phyloP scores from a whole-genome alignment of 2,113 vertebrate genomes.

The Emberiza fucata region DNA sequence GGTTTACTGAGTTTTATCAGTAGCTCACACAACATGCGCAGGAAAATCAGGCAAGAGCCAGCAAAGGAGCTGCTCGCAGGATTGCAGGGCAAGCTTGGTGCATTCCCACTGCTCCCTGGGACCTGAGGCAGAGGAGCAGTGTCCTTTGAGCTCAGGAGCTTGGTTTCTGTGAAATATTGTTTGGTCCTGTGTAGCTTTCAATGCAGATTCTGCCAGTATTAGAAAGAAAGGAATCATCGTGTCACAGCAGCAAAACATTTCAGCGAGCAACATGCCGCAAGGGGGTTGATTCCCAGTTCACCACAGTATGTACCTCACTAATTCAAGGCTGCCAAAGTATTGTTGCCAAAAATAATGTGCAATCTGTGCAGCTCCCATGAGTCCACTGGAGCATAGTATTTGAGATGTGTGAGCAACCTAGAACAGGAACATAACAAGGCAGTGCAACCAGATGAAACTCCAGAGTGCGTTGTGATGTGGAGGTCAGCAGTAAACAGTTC shows the following conservation, averaged over 20 bases:
- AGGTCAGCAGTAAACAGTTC: background rate
- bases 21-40: slow-evolving; percentile 19
- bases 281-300: background rate
- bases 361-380: background rate
- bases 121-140: background rate
- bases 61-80: slow-evolving; percentile 25
- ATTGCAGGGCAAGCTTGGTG: background rate
- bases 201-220: background rate
- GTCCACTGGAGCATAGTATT: background rate
- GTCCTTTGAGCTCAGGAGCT: slow-evolving; percentile 17
- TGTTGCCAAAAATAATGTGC: slow-evolving; percentile 35
- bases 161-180: slow-evolving; percentile 37
- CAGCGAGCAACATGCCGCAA: background rate
- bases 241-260: background rate
- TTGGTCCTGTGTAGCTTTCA: slow-evolving; percentile 51
- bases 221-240: background rate
- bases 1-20: slow-evolving; percentile 84
- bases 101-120: background rate
- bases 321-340: background rate
- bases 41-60: slow-evolving; percentile 35
- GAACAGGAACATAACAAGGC: background rate
- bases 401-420: background rate
- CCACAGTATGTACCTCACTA: background rate
- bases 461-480: background rate
- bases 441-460: background rate